Percentiles rank a stretch among this genome's conserved stretches.
phyloP scores from a whole-genome alignment of 2,113 vertebrate species.

The Sitta europaea region DNA sequence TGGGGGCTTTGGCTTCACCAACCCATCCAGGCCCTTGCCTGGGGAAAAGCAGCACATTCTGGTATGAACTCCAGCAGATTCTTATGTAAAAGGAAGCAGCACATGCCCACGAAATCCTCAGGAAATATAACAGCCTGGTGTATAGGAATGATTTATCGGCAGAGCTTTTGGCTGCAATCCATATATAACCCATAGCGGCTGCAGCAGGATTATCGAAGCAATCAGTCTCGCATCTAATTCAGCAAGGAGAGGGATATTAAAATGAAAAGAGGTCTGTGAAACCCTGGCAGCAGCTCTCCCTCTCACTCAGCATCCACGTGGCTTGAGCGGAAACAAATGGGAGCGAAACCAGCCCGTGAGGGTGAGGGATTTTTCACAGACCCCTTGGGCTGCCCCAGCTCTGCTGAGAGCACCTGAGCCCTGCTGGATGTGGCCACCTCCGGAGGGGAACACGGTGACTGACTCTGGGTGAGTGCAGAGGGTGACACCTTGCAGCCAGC shows the following conservation, averaged over 20 bases:
- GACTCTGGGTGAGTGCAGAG: background rate
- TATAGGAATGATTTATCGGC: conserved; percentile 54
- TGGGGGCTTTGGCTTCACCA: background rate
- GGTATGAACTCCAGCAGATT: conserved; percentile 21
- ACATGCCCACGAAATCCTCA: conserved; percentile 56
- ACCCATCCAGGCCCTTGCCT: background rate
- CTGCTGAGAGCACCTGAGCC: background rate
- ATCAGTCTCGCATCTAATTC: conserved; percentile 51
- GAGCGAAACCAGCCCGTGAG: background rate
- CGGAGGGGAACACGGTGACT: rapidly evolving
- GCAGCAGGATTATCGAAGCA: conserved; percentile 44
- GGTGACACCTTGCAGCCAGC: background rate
- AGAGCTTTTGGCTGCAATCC: conserved; percentile 30
- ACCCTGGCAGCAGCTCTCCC: conserved; percentile 21
- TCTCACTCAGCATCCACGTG: background rate
- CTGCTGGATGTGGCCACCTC: background rate
- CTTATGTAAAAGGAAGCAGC: conserved; percentile 46
- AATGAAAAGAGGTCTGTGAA: conserved; percentile 36
- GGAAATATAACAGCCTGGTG: conserved; percentile 28
- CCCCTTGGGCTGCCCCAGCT: background rate
- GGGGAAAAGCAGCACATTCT: background rate
- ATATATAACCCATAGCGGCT: conserved; percentile 28
- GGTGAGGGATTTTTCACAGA: background rate
- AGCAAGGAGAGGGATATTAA: conserved; percentile 54
- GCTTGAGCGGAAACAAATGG: background rate